These are phyloP conservation scores for Hoplodrina blanda DNA, from an alignment of 2,888 invertebrate genomes.

Conservation along the genomic window DNA sequence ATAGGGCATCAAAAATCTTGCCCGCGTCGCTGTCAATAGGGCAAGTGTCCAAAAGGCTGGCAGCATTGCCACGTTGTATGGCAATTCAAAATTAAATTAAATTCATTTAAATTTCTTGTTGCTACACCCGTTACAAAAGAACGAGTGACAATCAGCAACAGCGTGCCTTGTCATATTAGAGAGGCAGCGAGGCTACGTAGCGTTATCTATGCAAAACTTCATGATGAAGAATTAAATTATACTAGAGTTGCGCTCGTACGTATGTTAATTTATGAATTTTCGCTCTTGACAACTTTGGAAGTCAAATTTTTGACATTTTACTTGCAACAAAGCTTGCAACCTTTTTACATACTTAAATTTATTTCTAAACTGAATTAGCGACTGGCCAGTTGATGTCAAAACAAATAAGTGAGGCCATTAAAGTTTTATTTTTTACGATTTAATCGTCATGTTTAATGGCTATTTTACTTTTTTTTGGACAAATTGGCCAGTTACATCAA, in stretches of 20 bases:
- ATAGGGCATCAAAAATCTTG: too few species aligned
- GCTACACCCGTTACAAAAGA: constrained; percentile 18
- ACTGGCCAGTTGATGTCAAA: neutral
- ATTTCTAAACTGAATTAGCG: neutral
- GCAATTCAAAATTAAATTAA: too few species aligned
- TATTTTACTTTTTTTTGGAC: neutral
- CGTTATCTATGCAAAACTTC: constrained; percentile 47
- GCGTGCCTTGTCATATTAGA: constrained; percentile 16
- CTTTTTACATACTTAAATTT: neutral
- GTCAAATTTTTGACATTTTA: neutral
- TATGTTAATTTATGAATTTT: constrained; percentile 32
- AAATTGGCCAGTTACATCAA: neutral
- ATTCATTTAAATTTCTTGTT: too few species aligned
- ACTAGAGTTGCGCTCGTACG: constrained; percentile 46
- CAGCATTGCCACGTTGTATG: too few species aligned
- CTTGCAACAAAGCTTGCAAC: neutral
- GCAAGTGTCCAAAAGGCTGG: too few species aligned
- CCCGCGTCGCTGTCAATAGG: too few species aligned
- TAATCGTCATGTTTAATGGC: neutral
- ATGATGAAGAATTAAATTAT: constrained; percentile 47
- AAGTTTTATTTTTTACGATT: neutral
- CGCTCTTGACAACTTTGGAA: constrained; percentile 6
- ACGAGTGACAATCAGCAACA: constrained; percentile 20
- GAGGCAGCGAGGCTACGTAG: constrained; percentile 30
- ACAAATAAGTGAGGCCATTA: neutral